phyloP scores from a whole-genome alignment of 2,113 vertebrate genomes.

The Apodemus sylvaticus region DNA sequence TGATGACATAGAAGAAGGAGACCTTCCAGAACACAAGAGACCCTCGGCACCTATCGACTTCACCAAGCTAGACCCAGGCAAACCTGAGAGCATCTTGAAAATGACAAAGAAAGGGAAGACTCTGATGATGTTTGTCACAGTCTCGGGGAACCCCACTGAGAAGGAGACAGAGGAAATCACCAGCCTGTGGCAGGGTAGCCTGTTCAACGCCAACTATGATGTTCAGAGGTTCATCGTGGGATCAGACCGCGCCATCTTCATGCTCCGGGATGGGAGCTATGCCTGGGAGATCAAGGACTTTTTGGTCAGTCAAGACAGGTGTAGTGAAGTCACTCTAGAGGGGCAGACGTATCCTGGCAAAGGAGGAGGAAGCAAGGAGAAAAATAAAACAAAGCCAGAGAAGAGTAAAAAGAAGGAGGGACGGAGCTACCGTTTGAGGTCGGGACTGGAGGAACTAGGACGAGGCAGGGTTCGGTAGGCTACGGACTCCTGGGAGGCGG shows the following conservation, averaged over 20 bases:
- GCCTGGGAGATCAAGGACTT: constrained; percentile 99
- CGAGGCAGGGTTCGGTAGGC: constrained; percentile 5
- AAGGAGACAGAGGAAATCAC: constrained; percentile 97
- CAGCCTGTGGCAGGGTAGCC: constrained; percentile 96
- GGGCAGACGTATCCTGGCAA: constrained; percentile 97
- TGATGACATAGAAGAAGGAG: constrained; percentile 98
- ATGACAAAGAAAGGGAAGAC: constrained; percentile 97
- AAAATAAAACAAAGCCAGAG: constrained; percentile 85
- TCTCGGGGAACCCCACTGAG: constrained; percentile 93
- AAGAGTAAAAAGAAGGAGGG: constrained; percentile 88
- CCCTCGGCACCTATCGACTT: constrained; percentile 94
- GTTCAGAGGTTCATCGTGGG: constrained; percentile 99
- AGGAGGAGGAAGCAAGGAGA: constrained; percentile 84
- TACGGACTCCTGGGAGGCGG: background rate
- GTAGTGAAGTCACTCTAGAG: constrained; percentile 95
- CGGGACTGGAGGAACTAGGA: background rate
- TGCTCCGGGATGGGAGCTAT: constrained; percentile 94
- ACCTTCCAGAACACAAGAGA: constrained; percentile 96
- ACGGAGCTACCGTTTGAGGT: background rate
- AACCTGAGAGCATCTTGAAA: constrained; percentile 94
- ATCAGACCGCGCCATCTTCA: constrained; percentile 96
- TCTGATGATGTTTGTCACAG: constrained; percentile 96
- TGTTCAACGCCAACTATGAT: constrained; percentile 98
- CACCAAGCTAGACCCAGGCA: constrained; percentile 92
- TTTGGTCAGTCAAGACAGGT: constrained; percentile 92